phyloP scores from a whole-genome alignment of 2,113 vertebrate genomes.

The Nematolebias whitei region DNA sequence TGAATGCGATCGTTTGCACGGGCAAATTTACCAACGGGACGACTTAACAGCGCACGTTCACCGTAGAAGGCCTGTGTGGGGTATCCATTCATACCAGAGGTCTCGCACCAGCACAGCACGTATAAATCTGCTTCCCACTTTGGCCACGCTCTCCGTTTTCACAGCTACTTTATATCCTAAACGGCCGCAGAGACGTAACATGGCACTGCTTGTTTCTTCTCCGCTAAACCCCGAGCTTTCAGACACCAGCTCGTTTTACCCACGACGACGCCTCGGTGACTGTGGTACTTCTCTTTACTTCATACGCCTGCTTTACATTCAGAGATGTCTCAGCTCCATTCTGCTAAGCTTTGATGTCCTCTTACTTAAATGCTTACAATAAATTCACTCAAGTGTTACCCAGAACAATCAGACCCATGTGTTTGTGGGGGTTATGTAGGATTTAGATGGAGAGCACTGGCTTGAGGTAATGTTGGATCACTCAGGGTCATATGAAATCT shows the following conservation, averaged over 20 bases:
- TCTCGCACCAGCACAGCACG: slow-evolving; percentile 45
- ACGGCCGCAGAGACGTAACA: slow-evolving; percentile 66
- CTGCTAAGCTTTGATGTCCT: slow-evolving; percentile 61
- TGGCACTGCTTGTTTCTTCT: slow-evolving; percentile 69
- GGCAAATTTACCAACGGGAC: slow-evolving; percentile 28
- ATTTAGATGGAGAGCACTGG: slow-evolving; percentile 53
- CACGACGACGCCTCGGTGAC: slow-evolving; percentile 39
- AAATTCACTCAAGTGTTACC: slow-evolving; percentile 53
- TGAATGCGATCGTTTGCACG: background rate
- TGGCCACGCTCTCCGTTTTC: slow-evolving; percentile 67
- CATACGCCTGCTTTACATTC: background rate
- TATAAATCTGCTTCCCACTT: slow-evolving; percentile 71
- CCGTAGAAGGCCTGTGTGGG: slow-evolving; percentile 34
- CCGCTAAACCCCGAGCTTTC: slow-evolving; percentile 51
- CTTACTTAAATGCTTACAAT: slow-evolving; percentile 35
- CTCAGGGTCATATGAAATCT: too few species aligned
- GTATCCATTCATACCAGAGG: slow-evolving; percentile 57
- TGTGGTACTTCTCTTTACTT: slow-evolving; percentile 11
- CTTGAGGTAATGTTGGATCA: slow-evolving; percentile 44
- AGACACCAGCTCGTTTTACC: slow-evolving; percentile 53
- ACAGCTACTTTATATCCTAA: slow-evolving; percentile 71
- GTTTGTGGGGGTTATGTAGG: slow-evolving; percentile 68
- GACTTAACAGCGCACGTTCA: slow-evolving; percentile 43
- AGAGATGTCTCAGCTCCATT: slow-evolving; percentile 14
- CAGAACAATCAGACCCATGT: slow-evolving; percentile 62